These are phyloP conservation scores for Habropoda laboriosa DNA, from an alignment of 1,140 invertebrate species.

Conservation along the genomic window DNA sequence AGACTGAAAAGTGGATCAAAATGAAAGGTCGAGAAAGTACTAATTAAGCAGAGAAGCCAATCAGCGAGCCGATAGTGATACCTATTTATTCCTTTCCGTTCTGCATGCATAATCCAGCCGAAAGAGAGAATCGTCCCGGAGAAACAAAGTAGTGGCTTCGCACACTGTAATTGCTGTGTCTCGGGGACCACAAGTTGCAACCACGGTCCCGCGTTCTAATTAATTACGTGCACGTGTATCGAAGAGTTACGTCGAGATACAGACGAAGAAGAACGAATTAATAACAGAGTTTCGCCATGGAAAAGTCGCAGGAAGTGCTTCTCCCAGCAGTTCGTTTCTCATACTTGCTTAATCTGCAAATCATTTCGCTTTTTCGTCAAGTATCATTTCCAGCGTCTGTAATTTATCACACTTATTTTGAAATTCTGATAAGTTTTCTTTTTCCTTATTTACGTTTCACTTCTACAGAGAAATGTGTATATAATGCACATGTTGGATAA, in stretches of 20 bases:
- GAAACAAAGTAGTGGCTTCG: not conserved
- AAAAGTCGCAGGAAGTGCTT: not conserved
- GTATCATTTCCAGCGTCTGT: not conserved
- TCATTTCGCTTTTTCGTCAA: constrained; percentile 14
- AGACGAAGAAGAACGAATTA: constrained; percentile 17
- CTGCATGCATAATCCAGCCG: not conserved
- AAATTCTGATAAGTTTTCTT: no score
- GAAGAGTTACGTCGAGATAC: not conserved
- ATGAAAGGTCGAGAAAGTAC: constrained; percentile 36
- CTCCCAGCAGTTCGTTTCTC: constrained; percentile 29
- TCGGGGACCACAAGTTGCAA: not conserved
- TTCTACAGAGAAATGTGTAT: no score
- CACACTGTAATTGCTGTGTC: not conserved
- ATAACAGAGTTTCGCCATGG: constrained; percentile 17
- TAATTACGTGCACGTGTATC: constrained; percentile 13
- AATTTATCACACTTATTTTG: no score
- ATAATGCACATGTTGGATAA: no score
- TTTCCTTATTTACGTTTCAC: no score
- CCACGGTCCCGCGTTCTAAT: constrained; percentile 1
- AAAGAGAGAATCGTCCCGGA: not conserved
- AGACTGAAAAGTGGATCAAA: constrained; percentile 11
- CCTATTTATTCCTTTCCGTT: not conserved
- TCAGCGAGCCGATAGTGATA: not conserved
- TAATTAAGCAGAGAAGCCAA: constrained; percentile 5
- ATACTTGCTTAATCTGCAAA: not conserved